Conservation (phyloP, 2,797 vertebrate species). For the Buceros bicornis region DNA sequence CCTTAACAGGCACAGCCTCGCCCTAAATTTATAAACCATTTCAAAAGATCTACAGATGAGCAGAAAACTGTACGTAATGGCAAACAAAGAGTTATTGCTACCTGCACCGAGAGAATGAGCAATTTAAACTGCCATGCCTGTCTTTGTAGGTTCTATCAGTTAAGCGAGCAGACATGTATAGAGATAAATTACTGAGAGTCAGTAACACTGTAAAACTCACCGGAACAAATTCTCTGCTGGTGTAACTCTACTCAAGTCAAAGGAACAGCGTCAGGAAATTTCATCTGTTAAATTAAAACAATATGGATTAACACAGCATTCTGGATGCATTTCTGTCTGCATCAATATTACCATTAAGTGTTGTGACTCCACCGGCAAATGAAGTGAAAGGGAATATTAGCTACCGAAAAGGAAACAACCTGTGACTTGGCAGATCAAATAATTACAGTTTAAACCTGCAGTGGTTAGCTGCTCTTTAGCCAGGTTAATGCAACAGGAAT, state of each 20-base stretch:
- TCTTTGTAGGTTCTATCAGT: background rate
- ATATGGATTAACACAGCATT: background rate
- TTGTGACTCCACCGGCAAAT: background rate
- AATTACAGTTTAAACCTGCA: background rate
- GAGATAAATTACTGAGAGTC: background rate
- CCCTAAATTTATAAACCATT: background rate
- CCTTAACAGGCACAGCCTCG: background rate
- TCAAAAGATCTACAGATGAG: background rate
- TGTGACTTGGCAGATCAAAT: background rate
- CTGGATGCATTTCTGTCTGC: background rate
- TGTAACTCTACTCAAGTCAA: background rate
- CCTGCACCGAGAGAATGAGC: background rate
- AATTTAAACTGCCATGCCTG: background rate
- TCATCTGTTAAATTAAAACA: background rate
- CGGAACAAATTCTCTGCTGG: background rate
- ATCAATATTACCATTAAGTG: background rate
- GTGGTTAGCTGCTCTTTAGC: background rate
- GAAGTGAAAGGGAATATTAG: background rate
- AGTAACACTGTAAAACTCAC: background rate
- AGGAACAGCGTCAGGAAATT: background rate
- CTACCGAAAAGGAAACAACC: background rate
- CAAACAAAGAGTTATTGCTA: background rate
- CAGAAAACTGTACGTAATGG: background rate
- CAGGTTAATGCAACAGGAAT: background rate
- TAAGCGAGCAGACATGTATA: background rate